Evolutionary conservation across 2,888 invertebrate genomes (phyloP), one percentile per base, ranked within the genome.

Genomic region (Machimus atricapillus): DNA sequence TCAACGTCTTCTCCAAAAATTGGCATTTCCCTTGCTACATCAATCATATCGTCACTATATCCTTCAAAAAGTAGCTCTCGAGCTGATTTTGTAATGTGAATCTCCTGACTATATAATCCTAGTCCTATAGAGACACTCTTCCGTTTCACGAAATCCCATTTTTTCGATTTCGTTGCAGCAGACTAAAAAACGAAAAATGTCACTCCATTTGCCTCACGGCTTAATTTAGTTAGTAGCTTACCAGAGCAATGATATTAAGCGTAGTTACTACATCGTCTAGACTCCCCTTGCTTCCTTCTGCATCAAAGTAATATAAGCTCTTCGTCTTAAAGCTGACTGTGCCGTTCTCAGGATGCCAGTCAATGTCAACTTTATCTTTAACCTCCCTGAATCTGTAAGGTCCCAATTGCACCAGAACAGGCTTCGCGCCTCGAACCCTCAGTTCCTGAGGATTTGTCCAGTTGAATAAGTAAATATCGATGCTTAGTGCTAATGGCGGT

Each of bases 1-100:
- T 94, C 93, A 0, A 94, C 94, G 90, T 94, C 92, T 46, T 90
- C 91, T 0, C 93, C 93, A 34, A 94, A 93, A 0, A 94, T 91
- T 0, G 95, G 94, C 86, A 95, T 90, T 89, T 93, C 93, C 88
- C 94, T 94, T 0, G 95, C 96, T 88, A 96, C 91, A 58, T 95
- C 94, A 87, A 98, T 94, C 85, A 97, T 91, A 0, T 94, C 92
- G 91, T 98, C 97, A 0, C 94, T 93, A 90, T 97, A 98, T 0
- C 98, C 98, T 1, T 96, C 95, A 90, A 97, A 97, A 0, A 97
- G 93, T 23, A 97, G 92, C 90, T 97, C 94, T 5, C 94, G 94
- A 0, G 95, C 96, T 0, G 94, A 93, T 90, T 94, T 96, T 0
- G 94, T 94, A 0, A 95, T 93, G 2, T 94, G 92, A 23, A 96